Conservation (phyloP, 1,140 invertebrate genomes). For the Papilio polytes region DNA sequence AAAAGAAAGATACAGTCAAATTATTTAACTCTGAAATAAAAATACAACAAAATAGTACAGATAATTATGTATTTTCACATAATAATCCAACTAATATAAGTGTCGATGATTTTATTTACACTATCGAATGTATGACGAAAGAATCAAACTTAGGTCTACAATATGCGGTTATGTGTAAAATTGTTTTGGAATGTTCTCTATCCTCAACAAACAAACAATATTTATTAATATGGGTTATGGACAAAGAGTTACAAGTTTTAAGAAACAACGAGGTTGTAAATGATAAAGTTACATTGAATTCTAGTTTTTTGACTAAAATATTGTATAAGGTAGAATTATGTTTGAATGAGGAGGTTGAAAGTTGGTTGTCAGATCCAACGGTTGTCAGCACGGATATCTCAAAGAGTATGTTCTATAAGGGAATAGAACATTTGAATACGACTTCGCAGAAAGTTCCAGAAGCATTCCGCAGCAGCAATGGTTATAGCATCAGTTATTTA, state of each 20-base stretch:
- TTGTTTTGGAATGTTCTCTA: conserved; percentile 74
- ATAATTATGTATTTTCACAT: conserved; percentile 59
- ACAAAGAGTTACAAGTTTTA: conserved; percentile 83
- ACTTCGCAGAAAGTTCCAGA: conserved; percentile 83
- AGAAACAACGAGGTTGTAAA: conserved; percentile 58
- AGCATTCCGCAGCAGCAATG: conserved; percentile 81
- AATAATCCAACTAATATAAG: conserved; percentile 57
- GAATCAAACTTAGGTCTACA: conserved; percentile 79
- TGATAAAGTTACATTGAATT: conserved; percentile 69
- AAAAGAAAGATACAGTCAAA: conserved; percentile 72
- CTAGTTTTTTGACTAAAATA: conserved; percentile 77
- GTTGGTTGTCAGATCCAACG: conserved; percentile 78
- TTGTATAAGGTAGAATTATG: conserved; percentile 78
- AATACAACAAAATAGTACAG: conserved; percentile 58
- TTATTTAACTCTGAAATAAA: conserved; percentile 79
- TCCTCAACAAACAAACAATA: conserved; percentile 74
- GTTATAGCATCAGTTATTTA: conserved; percentile 84
- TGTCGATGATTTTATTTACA: conserved; percentile 79
- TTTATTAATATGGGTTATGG: conserved; percentile 84
- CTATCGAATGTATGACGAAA: conserved; percentile 77
- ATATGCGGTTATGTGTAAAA: conserved; percentile 80
- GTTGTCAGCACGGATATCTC: conserved; percentile 81
- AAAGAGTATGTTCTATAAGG: conserved; percentile 82
- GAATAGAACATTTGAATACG: conserved; percentile 81
- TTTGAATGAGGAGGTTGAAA: conserved; percentile 73